Base-by-base conservation (phyloP, 2,113 vertebrate species). In the Uria aalge region DNA sequence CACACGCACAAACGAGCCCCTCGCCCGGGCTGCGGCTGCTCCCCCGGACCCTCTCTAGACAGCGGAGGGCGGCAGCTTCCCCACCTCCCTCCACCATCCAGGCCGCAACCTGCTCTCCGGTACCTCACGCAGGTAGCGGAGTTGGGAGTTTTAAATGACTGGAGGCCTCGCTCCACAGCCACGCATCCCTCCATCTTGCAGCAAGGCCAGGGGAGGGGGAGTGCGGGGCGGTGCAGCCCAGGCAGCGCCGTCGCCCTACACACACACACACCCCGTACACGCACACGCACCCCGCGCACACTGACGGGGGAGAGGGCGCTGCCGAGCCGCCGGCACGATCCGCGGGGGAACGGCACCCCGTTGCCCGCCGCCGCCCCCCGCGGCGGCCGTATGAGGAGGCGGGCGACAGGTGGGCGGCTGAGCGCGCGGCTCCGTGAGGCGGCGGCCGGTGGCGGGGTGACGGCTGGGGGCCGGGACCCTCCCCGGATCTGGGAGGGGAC, bases 401-500 rank as follows among this genome's bases (percentile, higher is more conserved):
- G 40, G 74, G 40, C 53, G 48, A 56, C 94, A 88, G 94, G 94
- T 81, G 78, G 64, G 68, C 62, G 69, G 56, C 15, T 36, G 45
- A 45, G 62, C 38, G 14, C 45, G 8, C 20, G 13, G 38, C 55
- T 19, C 71, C 21, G 64, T 5, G 38, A 23, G n/a, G 22, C 66
- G 45, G 72, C 72, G 43, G 50, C 43, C 63, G 6, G 24, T 53
- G 8, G 41, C 30, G 48, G 32, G 43, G 64, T 10, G 59, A 12
- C 26, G 47, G 60, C 13, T 50, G 64, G 66, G 76, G 68, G 40
- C 74, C 56, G 60, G 18, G 92, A 95, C 92, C 90, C 92, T 93
- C 96, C 96, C 94, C 96, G 94, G 96, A 94, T 95, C 86, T 93
- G 79, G 85, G 50, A 92, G 93, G 91, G 85, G 67, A 79, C 86